Percentiles rank a stretch among this genome's conserved stretches.
phyloP scores from a whole-genome alignment of 1,140 invertebrate genomes.

The Maniola jurtina region DNA sequence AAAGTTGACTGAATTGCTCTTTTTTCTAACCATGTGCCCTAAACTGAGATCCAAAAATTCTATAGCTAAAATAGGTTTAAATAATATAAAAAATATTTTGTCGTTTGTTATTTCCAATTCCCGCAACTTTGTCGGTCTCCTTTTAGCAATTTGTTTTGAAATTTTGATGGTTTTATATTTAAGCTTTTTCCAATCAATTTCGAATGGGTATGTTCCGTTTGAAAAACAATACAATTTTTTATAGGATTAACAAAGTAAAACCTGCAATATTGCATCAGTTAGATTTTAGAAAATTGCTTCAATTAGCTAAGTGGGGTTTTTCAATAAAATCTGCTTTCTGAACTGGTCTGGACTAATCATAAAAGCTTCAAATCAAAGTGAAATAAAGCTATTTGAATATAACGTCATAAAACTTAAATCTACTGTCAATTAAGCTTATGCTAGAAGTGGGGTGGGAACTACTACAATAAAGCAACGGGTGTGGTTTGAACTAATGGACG shows the following conservation, averaged over 20 bases:
- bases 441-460: too few species aligned
- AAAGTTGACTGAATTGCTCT: too few species aligned
- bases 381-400: too few species aligned
- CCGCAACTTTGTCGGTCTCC: neutral
- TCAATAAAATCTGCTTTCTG: too few species aligned
- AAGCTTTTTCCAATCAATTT: constrained; percentile 24
- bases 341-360: too few species aligned
- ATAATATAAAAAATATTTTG: neutral
- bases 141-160: constrained; percentile 13
- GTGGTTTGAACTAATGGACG: too few species aligned
- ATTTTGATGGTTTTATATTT: constrained; percentile 17
- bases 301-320: too few species aligned
- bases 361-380: too few species aligned
- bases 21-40: too few species aligned
- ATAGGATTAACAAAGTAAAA: constrained; percentile 12
- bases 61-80: neutral
- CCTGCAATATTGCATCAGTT: neutral
- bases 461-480: too few species aligned
- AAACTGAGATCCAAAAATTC: neutral
- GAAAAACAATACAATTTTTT: constrained; percentile 21
- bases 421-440: too few species aligned
- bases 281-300: neutral
- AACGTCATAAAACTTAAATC: too few species aligned
- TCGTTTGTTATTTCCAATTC: constrained; percentile 17
- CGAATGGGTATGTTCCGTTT: constrained; percentile 5